Conservation (phyloP, 2,113 vertebrate genomes). For the Antechinus stuartii region DNA sequence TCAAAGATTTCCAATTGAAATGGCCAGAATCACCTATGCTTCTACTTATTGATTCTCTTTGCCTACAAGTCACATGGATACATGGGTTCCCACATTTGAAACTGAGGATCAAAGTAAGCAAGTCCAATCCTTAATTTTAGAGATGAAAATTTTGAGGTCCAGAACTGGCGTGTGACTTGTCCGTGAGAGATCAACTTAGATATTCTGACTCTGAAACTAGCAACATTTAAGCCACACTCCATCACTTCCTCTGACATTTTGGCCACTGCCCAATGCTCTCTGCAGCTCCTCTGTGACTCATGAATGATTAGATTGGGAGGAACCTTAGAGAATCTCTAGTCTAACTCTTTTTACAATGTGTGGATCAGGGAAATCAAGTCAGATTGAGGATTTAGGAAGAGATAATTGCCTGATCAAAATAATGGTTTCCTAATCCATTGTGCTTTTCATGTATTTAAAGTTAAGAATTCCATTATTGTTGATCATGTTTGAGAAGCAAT, state of each 20-base stretch:
- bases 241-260: background rate
- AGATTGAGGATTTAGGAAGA: background rate
- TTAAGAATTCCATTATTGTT: background rate
- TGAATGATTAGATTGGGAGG: slow-evolving; percentile 12
- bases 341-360: slow-evolving; percentile 23
- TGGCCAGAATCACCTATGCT: background rate
- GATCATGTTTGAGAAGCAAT: background rate
- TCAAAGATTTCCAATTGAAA: background rate
- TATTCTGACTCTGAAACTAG: background rate
- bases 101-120: background rate
- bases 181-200: background rate
- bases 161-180: background rate
- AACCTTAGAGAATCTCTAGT: background rate
- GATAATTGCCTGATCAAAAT: background rate
- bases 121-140: background rate
- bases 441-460: no score
- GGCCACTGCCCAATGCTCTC: background rate
- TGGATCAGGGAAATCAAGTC: background rate
- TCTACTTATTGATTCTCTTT: background rate
- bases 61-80: background rate
- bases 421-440: background rate
- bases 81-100: background rate
- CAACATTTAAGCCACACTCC: background rate
- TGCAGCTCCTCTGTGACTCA: background rate
- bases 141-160: background rate